These are phyloP conservation scores for Apis mellifera DNA, from an alignment of 1,140 invertebrate species.

Conservation along the genomic window DNA sequence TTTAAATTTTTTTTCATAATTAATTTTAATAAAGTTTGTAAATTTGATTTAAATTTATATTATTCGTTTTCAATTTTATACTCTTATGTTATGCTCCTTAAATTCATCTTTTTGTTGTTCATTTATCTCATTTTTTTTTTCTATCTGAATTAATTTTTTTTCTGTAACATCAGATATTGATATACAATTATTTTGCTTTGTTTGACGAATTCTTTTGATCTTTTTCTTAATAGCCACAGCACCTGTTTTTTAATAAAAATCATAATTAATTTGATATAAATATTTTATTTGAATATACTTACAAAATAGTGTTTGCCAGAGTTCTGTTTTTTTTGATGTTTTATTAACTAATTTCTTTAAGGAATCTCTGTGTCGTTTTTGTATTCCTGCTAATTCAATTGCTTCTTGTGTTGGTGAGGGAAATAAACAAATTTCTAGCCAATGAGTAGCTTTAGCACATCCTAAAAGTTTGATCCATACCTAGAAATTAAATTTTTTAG, in stretches of 20 bases:
- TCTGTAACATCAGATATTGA: conserved; percentile 2
- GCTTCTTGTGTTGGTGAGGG: conserved; percentile 67
- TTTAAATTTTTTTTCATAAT: not conserved
- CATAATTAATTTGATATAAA: not conserved
- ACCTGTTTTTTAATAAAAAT: conserved; percentile 54
- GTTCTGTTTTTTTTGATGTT: conserved; percentile 50
- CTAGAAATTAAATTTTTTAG: conserved; percentile 37
- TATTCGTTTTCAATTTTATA: not conserved
- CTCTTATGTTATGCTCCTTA: not conserved
- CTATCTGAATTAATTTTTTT: not conserved
- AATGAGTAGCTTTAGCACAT: conserved; percentile 56
- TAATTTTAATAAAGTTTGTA: not conserved
- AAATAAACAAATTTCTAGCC: conserved; percentile 70
- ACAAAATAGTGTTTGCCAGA: conserved; percentile 68
- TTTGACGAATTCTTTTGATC: conserved; percentile 62
- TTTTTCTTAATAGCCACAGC: conserved; percentile 70
- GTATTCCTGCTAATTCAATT: conserved; percentile 66
- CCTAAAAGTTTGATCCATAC: conserved; percentile 66
- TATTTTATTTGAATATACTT: conserved; percentile 35
- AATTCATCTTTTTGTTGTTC: conserved; percentile 35
- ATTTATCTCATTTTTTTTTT: not conserved
- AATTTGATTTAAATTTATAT: not conserved
- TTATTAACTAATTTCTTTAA: conserved; percentile 53
- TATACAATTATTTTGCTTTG: conserved; percentile 41
- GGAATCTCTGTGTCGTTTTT: conserved; percentile 66